A percentile compares a stretch with the other conserved stretches of the same genome.
Evolutionary conservation across 2,113 vertebrate genomes (phyloP).

Genomic region (Accipiter virgatus): DNA sequence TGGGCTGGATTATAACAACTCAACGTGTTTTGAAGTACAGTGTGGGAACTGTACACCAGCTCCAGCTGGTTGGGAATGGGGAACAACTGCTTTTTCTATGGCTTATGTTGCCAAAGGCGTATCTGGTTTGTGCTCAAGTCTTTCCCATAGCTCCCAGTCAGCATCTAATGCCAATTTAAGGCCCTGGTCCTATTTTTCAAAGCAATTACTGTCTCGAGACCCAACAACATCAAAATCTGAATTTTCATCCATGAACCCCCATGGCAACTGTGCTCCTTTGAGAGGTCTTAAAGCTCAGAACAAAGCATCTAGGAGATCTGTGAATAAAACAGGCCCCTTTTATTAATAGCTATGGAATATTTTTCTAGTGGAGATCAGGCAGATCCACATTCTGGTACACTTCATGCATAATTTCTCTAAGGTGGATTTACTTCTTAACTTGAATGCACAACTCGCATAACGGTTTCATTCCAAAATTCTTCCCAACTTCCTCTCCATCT

Average conservation of each 20-base stretch:
- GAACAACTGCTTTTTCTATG: not conserved
- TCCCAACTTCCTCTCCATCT: not conserved
- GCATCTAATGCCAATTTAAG: not conserved
- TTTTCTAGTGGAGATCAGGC: not conserved
- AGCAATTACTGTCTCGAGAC: slow-evolving; percentile 32
- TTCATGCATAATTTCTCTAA: not conserved
- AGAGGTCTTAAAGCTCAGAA: slow-evolving; percentile 10
- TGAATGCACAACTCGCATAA: not conserved
- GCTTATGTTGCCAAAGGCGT: not conserved
- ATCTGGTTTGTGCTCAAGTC: not conserved
- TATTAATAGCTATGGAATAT: not conserved
- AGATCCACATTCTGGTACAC: not conserved
- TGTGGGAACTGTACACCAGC: not conserved
- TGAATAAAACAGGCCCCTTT: not conserved
- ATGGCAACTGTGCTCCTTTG: not conserved
- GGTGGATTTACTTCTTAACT: not conserved
- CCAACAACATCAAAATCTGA: slow-evolving; percentile 10
- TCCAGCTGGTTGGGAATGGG: slow-evolving; percentile 21
- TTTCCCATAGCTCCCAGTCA: not conserved
- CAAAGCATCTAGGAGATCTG: not conserved
- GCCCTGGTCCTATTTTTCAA: not conserved
- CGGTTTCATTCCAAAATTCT: not conserved
- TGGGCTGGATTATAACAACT: slow-evolving; percentile 45
- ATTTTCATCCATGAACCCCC: not conserved
- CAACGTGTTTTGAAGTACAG: not conserved